A percentile compares a stretch with the other conserved stretches of the same genome.
Evolutionary conservation across 2,113 vertebrate species (phyloP).

Genomic region (Sisor rabdophorus): DNA sequence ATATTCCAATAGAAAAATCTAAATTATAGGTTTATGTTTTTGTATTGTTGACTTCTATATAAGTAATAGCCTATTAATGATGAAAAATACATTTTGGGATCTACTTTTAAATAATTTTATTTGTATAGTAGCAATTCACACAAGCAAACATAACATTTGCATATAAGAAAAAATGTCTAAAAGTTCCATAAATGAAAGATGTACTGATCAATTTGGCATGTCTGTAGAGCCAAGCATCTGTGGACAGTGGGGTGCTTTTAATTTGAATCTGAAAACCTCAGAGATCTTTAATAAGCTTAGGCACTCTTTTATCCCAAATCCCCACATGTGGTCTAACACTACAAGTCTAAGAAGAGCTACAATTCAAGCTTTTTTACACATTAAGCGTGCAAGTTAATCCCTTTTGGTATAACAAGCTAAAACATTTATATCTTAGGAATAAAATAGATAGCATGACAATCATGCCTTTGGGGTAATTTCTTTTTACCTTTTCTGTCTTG

Average conservation of each 20-base stretch:
- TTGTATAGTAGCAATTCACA: background rate
- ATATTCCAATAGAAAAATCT: background rate
- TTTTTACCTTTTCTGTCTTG: background rate
- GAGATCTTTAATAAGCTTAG: slow-evolving; percentile 36
- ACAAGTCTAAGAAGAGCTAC: background rate
- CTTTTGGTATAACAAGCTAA: background rate
- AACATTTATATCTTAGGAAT: background rate
- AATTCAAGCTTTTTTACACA: background rate
- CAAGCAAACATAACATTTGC: background rate
- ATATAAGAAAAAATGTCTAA: background rate
- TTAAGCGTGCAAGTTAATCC: background rate
- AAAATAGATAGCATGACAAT: background rate
- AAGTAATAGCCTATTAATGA: background rate
- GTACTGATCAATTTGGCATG: slow-evolving; percentile 15
- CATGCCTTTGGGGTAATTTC: background rate
- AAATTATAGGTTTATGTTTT: background rate
- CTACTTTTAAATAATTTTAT: background rate
- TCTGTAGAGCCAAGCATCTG: slow-evolving; percentile 26
- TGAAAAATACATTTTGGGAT: background rate
- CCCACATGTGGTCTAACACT: slow-evolving; percentile 15
- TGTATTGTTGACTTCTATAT: background rate
- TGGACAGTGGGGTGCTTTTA: slow-evolving; percentile 43
- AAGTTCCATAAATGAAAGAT: slow-evolving; percentile 27
- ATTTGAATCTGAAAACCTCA: slow-evolving; percentile 30
- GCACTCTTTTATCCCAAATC: slow-evolving; percentile 18